A percentile compares a stretch with the other conserved stretches of the same genome.
These are phyloP conservation scores for Eciton burchellii DNA, from an alignment of 1,140 invertebrate genomes.

Conservation along the genomic window DNA sequence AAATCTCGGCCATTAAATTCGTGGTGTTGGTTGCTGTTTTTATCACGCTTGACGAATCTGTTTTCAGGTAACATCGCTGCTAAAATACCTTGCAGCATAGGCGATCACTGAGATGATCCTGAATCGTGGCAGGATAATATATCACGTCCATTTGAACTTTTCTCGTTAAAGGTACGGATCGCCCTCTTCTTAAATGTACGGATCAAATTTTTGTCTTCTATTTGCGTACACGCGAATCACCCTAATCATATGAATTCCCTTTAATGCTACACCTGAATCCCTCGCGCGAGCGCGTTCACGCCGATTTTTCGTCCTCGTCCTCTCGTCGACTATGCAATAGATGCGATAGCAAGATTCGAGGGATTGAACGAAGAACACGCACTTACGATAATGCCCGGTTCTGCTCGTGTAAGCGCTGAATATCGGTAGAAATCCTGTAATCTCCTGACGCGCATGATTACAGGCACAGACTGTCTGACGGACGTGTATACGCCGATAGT, in stretches of 20 bases:
- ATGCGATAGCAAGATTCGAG: slow-evolving; percentile 53
- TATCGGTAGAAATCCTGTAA: slow-evolving; percentile 77
- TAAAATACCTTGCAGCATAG: not conserved
- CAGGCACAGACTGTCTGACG: slow-evolving; percentile 65
- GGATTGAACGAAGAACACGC: slow-evolving; percentile 53
- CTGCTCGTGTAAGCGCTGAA: slow-evolving; percentile 63
- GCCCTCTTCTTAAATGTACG: slow-evolving; percentile 37
- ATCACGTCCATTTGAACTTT: not conserved
- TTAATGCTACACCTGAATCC: slow-evolving; percentile 24
- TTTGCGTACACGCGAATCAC: not conserved
- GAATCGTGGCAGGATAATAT: not conserved
- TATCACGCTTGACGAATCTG: not conserved
- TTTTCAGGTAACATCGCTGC: not conserved
- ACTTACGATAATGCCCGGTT: slow-evolving; percentile 77
- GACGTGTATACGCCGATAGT: slow-evolving; percentile 67
- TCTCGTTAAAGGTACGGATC: slow-evolving; percentile 1
- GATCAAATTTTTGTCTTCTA: not conserved
- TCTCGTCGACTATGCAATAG: slow-evolving; percentile 45
- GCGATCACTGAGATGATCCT: slow-evolving; percentile 7
- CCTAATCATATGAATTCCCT: slow-evolving; percentile 29
- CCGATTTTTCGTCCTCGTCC: slow-evolving; percentile 29
- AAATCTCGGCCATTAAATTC: slow-evolving; percentile 1
- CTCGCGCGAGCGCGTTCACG: not conserved
- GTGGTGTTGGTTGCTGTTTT: not conserved
- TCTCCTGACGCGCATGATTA: slow-evolving; percentile 78